Evolutionary conservation across 53 echinoderm and acorn worm species (phyloP).

Genomic region (Arbacia lixula): DNA sequence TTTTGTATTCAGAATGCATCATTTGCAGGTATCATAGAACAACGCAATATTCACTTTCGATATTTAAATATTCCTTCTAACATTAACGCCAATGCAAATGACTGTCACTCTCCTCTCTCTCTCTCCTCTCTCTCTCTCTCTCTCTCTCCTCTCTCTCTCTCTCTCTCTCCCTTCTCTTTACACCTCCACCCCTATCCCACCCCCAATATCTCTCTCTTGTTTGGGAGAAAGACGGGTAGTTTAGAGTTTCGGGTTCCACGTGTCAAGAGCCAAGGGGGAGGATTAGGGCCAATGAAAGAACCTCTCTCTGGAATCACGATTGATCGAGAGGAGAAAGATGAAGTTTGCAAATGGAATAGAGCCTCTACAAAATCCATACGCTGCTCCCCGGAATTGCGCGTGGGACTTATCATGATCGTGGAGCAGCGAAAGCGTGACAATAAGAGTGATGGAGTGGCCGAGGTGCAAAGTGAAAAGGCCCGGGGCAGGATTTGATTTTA

Average conservation of each 20-base stretch:
- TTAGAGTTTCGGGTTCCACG: too few relatives aligned
- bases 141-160: neutral
- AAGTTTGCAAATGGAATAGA: neutral
- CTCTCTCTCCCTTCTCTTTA: too few relatives aligned
- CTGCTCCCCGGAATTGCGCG: neutral
- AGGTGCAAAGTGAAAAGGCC: neutral
- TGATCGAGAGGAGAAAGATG: neutral
- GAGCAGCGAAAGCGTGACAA: constrained; percentile 28
- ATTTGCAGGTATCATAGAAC: too few relatives aligned
- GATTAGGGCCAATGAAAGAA: constrained; percentile 41
- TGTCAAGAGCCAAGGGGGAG: constrained; percentile 13
- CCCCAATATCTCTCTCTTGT: too few relatives aligned
- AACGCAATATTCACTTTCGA: too few relatives aligned
- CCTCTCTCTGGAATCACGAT: neutral
- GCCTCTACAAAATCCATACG: neutral
- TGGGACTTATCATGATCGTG: neutral
- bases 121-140: neutral
- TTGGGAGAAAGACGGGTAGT: too few relatives aligned
- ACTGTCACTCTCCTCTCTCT: too few relatives aligned
- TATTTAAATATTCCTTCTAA: too few relatives aligned
- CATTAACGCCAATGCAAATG: too few relatives aligned
- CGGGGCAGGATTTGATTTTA: constrained; percentile 34
- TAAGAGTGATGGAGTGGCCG: constrained; percentile 12
- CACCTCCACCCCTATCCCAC: too few relatives aligned
- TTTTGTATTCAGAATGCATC: too few relatives aligned